Conservation (phyloP, 2,888 invertebrate genomes). For the Calliphora vomitoria region DNA sequence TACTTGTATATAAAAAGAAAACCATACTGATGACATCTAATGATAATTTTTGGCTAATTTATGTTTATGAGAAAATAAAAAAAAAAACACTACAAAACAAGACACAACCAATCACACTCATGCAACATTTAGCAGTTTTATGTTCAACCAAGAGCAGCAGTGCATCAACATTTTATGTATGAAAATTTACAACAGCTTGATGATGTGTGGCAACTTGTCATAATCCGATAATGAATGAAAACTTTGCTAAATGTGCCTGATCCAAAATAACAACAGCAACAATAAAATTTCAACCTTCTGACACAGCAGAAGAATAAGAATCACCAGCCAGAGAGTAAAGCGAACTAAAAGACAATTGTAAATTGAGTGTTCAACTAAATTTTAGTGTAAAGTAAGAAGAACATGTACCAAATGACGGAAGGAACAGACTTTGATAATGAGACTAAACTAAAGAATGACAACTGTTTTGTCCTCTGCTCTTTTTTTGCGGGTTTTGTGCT, state of each 20-base stretch:
- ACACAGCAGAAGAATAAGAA: slow-evolving; percentile 7
- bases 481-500: neutral
- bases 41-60: slow-evolving; percentile 74
- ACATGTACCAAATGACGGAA: slow-evolving; percentile 68
- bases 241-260: slow-evolving; percentile 63
- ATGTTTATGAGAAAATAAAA: slow-evolving; percentile 62
- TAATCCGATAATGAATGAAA: slow-evolving; percentile 72
- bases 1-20: slow-evolving; percentile 51
- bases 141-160: slow-evolving; percentile 11
- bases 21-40: slow-evolving; percentile 70
- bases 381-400: slow-evolving; percentile 75
- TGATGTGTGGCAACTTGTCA: slow-evolving; percentile 73
- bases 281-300: slow-evolving; percentile 38
- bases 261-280: slow-evolving; percentile 57
- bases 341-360: slow-evolving; percentile 75
- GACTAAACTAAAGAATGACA: slow-evolving; percentile 75
- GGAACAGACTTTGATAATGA: slow-evolving; percentile 60
- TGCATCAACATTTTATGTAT: slow-evolving; percentile 35
- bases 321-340: slow-evolving; percentile 21
- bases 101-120: slow-evolving; percentile 30
- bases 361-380: slow-evolving; percentile 77
- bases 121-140: slow-evolving; percentile 5
- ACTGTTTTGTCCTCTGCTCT: slow-evolving; percentile 70
- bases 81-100: neutral
- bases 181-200: slow-evolving; percentile 51